Base-by-base conservation (phyloP, 2,888 invertebrate genomes). In the Mermis nigrescens region DNA sequence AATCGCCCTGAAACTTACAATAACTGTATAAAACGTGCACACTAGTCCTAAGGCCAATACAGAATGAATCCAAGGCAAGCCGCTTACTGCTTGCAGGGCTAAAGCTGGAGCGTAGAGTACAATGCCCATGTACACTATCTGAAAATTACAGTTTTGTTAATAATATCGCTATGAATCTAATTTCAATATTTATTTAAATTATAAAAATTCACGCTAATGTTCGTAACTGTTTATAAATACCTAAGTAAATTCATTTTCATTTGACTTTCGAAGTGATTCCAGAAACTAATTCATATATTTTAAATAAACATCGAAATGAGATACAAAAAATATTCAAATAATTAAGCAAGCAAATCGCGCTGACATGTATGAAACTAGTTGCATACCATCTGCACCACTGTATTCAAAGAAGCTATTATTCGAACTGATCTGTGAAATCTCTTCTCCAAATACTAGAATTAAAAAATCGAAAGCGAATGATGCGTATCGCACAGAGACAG, bases 21-120 rank as follows among this genome's bases (percentile, higher is more conserved):
- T 54, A 2, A 71, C 69, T 24, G 74, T 75, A 63, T 75, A 74
- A 57, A 73, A 71, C n/a, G 72, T 72, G 62, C 74, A 73, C 2
- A 74, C 70, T 0, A 69, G 56, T 1, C 73, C 74, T 29, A 71
- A 69, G 1, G 68, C 63, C 1, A 69, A 63, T 27, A 74, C 70
- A 1, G 69, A 70, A 19, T 67, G 60, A 63, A 65, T 67, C 28
- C 70, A 57, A 2, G 67, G 66, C 2, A 75, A 61, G 27, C 69
- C 70, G 2, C 73, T 57, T 60, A 65, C 83, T 1, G 63, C 61
- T 31, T 62, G 62, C 22, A 64, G 51, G 2, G 64, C 64, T 32
- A 64, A 52, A 26, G 64, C 63, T 29, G 64, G 64, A n/a, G 64
- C 64, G 51, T 64, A 64, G 2, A 63, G 56, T 7, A 64, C 64